phyloP scores from a whole-genome alignment of 23 tunicate species.

The Aplidium turbinatum region DNA sequence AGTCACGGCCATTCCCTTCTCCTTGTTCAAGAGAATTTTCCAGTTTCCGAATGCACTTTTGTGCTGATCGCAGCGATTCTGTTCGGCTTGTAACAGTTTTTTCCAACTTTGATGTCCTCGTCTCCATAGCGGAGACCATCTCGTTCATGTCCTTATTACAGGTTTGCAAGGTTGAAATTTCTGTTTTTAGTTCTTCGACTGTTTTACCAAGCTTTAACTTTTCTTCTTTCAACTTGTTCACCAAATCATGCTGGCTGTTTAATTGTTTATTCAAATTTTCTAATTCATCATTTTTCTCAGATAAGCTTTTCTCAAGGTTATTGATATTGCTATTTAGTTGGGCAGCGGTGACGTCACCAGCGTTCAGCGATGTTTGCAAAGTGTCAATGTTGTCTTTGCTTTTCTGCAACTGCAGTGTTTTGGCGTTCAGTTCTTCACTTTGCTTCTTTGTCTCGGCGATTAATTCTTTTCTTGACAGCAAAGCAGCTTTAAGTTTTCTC shows the following conservation, averaged over 20 bases:
- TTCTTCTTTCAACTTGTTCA: conserved; percentile 14
- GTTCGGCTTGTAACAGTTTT: conserved; percentile 43
- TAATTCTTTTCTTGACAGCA: conserved; percentile 78
- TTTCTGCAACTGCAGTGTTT: neutral
- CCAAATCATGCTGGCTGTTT: neutral
- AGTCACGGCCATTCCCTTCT: conserved; percentile 21
- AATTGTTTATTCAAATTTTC: conserved; percentile 1
- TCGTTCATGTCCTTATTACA: conserved; percentile 81
- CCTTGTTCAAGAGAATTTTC: conserved; percentile 55
- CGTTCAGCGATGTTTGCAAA: neutral
- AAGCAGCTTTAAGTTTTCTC: conserved; percentile 81
- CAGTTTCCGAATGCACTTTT: conserved; percentile 58
- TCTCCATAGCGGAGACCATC: conserved; percentile 76
- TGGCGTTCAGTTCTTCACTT: conserved; percentile 25
- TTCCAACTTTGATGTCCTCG: conserved; percentile 50
- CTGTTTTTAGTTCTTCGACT: conserved; percentile 22
- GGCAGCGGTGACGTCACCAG: neutral
- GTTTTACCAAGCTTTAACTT: conserved; percentile 18
- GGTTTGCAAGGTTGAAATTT: conserved; percentile 56
- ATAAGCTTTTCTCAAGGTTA: conserved; percentile 1
- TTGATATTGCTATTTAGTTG: neutral
- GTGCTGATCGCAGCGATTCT: conserved; percentile 54
- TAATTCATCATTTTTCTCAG: conserved; percentile 1
- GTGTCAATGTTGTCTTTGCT: neutral
- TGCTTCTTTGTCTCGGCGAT: conserved; percentile 38